Evolutionary conservation across 2,113 vertebrate genomes (phyloP).

Genomic region (Otus sunia): DNA sequence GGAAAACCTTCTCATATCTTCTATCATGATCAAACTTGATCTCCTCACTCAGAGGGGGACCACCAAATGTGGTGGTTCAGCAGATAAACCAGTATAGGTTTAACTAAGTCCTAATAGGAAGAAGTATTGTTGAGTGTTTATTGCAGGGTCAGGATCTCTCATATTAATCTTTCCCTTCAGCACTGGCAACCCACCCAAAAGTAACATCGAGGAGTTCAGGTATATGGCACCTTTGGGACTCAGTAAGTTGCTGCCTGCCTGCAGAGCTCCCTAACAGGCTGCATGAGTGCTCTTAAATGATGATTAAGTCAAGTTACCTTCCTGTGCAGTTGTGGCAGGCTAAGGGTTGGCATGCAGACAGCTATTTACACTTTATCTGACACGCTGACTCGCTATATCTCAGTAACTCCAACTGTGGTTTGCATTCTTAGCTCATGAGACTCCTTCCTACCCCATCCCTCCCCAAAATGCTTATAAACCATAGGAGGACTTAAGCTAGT

Average conservation of each 20-base stretch:
- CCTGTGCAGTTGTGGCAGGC: neutral
- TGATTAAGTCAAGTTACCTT: neutral
- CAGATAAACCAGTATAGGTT: neutral
- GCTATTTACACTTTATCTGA: neutral
- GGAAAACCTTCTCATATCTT: neutral
- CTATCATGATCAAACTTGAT: neutral
- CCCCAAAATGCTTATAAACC: neutral
- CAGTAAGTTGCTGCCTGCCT: constrained; percentile 7
- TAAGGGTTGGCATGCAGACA: neutral
- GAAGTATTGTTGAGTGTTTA: constrained; percentile 41
- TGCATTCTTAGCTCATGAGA: neutral
- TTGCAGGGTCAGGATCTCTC: constrained; percentile 16
- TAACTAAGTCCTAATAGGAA: neutral
- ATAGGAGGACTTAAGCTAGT: neutral
- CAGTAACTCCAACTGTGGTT: neutral
- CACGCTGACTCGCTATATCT: neutral
- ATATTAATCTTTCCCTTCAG: constrained; percentile 20
- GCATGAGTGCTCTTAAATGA: neutral
- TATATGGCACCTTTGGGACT: constrained; percentile 2
- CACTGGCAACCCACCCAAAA: constrained; percentile 28
- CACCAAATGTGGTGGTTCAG: neutral
- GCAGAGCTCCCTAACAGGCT: neutral
- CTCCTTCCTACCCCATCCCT: neutral
- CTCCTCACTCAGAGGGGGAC: neutral
- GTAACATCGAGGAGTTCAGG: constrained; percentile 23